Base-by-base conservation (phyloP, 2,113 vertebrate species). In the Peucedramus taeniatus region DNA sequence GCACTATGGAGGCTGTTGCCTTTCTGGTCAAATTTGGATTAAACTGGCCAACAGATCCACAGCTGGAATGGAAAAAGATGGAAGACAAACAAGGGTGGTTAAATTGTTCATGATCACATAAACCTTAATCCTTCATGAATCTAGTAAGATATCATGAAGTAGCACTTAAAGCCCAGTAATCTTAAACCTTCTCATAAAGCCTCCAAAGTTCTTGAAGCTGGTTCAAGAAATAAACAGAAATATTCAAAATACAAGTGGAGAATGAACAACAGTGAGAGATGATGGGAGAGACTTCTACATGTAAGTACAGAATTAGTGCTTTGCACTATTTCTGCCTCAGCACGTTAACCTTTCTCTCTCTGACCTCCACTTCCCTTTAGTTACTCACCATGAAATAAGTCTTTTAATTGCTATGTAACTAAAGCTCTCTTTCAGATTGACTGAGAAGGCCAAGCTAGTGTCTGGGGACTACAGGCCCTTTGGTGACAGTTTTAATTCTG, bases 381-480 rank as follows among this genome's bases (percentile, higher is more conserved):
- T 92, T 96, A 96, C 89, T 94, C 82, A 97, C 94, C 93, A 93
- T 81, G 84, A 97, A 98, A 93, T 96, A 97, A 95, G 91, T 84
- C 92, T 97, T 96, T 97, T 97, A 97, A 98, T 97, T 97, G 94
- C 91, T 95, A 42, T 93, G 87, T 96, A 97, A 93, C 96, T 81
- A 95, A 96, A 95, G 86, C 77, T 76, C 89, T 94, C 94, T 92
- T 88, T 95, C 79, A 95, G 87, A 96, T 89, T 95, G 96, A 97
- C 93, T 95, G 94, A 96, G 97, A 97, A 96, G 88, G 89, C 97
- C 94, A 92, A 92, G 84, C 82, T 83, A 70, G 69, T 83, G 79
- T 87, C 94, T 89, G 89, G 93, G 88, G 95, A 97, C 95, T 77
- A 89, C 74, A 92, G 92, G 88, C 93, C 91, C 90, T 92, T 93